Conservation (phyloP, 2,888 invertebrate genomes). For the Elaeidobius kamerunicus region DNA sequence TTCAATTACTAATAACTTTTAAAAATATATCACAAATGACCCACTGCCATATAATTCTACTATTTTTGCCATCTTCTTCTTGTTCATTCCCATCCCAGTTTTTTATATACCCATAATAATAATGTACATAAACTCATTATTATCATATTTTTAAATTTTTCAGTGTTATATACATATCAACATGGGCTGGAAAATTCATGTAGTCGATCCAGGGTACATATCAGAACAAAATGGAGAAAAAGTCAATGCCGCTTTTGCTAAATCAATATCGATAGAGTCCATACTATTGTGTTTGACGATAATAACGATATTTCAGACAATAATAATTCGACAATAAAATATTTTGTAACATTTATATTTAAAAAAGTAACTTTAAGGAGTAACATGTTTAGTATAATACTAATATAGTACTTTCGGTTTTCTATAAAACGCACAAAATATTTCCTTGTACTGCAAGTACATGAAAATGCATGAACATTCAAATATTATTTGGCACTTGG, state of each 20-base stretch:
- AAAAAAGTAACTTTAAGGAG: slow-evolving; percentile 5
- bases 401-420: not conserved
- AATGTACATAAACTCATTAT: not conserved
- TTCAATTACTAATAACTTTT: not conserved
- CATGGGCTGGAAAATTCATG: slow-evolving; percentile 90
- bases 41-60: no score
- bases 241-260: slow-evolving; percentile 25
- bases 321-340: slow-evolving; percentile 16
- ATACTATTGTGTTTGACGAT: slow-evolving; percentile 19
- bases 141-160: slow-evolving; percentile 35
- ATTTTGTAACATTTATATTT: slow-evolving; percentile 13
- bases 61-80: no score
- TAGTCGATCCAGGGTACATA: slow-evolving; percentile 67
- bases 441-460: no score
- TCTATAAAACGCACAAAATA: slow-evolving; percentile 2
- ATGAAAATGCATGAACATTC: no score
- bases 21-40: not conserved
- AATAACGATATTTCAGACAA: slow-evolving; percentile 24
- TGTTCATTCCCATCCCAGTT: no score
- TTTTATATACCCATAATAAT: no score
- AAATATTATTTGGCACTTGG: no score
- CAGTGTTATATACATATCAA: slow-evolving; percentile 93
- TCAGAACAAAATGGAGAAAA: slow-evolving; percentile 44
- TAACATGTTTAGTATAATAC: not conserved
- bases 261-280: slow-evolving; percentile 6